Base-by-base conservation (phyloP, 2,888 invertebrate species). In the Nipponacmea schrenckii region DNA sequence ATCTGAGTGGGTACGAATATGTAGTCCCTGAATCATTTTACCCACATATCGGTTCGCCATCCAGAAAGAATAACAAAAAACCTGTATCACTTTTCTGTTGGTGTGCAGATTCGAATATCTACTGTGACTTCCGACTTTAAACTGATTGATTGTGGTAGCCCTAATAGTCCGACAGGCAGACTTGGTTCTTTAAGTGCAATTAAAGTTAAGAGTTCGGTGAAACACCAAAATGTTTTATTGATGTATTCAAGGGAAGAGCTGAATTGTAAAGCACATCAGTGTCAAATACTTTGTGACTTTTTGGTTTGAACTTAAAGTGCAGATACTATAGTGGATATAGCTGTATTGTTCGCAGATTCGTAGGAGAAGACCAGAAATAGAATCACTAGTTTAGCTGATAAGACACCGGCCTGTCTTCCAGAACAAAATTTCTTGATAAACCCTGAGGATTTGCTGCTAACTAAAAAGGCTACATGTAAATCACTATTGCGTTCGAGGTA, bases 381-480 rank as follows among this genome's bases (percentile, higher is more conserved):
- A n/a, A 31, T 24, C 48, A 50, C 67, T 67, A 26, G 24, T 24
- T 56, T 56, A 8, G 56, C 56, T 56, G 56, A 56, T 56, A 20
- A 56, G 20, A 56, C 56, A 20, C 56, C 56, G 56, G 20, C 56
- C 3, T 56, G 56, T 56, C 56, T n/a, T 56, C n/a, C 24, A 39
- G 20, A 8, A 56, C 5, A 56, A 56, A 56, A 12, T 56, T 1
- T 20, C 56, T n/a, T n/a, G 56, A 56, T n/a, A 20, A 56, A 14
- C 20, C 56, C 24, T 24, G 10, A 70, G 2, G 70, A 65, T 27
- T 66, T 65, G 10, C 64, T 44, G 15, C 70, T 70, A 17, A 66
- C 70, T 3, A 70, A n/a, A 26, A 69, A 44, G 2, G 39, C 27
- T n/a, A 62, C 70, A 24, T 44, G 24, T 4, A 39, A 7, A 56